Base-by-base conservation (phyloP, 2,888 invertebrate genomes). In the Quadriops clusia region DNA sequence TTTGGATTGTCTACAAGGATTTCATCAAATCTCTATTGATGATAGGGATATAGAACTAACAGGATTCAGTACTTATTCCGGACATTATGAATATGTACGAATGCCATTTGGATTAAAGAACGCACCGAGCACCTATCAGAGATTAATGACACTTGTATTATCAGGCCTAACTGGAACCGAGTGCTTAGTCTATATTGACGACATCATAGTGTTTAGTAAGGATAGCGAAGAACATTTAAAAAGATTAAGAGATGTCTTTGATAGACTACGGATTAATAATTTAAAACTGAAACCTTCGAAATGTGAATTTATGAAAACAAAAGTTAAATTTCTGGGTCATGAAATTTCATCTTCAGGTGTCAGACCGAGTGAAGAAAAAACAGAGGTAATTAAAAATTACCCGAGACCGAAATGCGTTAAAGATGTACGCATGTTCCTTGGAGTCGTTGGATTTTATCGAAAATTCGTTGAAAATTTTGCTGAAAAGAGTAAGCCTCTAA, bases 121-220 rank as follows among this genome's bases (percentile, higher is more conserved):
- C 29, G 53, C 56, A 1, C 57, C 57, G 0, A 49, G 51, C 2
- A 56, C 57, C 0, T 58, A 61, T 29, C 58, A 58, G 41, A 28
- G 56, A 12, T 17, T 47, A 5, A 53, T 54, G 40, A 45, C 53
- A 33, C 38, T 39, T 21, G 42, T 51, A 2, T 30, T 59, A 7
- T 26, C 30, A 3, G 40, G 38, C 3, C 23, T 47, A 23, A 22
- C 33, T 8, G 40, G 34, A 5, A 7, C 27, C 33, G 8, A 41
- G 25, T 40, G 40, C 12, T 32, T 40, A 5, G 42, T 46, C 1
- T 53, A 49, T 37, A 31, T 49, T 12, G 50, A 53, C 32, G 50
- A 52, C 23, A 43, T 49, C 6, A 29, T 52, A 7, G 30, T 38
- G 21, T 41, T 34, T 22, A 25, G 32, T 8, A 31, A 27, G 4